These are phyloP conservation scores for Microchirus variegatus DNA, from an alignment of 2,797 vertebrate genomes.

Conservation along the genomic window DNA sequence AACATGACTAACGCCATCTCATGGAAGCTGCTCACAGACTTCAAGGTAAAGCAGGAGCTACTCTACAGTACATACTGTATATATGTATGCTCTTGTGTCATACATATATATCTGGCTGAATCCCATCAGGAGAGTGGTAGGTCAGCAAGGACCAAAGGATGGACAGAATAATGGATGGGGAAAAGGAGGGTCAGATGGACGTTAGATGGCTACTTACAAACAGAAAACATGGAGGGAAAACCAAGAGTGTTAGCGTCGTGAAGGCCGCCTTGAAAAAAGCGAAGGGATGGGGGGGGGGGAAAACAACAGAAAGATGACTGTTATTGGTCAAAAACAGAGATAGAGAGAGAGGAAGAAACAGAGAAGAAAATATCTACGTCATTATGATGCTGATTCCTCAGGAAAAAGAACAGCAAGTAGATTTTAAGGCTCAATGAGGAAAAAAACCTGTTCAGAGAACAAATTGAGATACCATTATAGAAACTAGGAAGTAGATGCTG, in stretches of 20 bases:
- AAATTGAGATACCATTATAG: too few relatives aligned
- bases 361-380: constrained; percentile 41
- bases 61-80: too few relatives aligned
- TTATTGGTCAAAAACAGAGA: constrained; percentile 64
- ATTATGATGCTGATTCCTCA: background rate
- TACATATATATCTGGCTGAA: constrained; percentile 30
- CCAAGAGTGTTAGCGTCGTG: constrained; percentile 93
- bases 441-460: too few relatives aligned
- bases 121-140: constrained; percentile 5
- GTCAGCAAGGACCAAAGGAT: constrained; percentile 9
- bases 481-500: too few relatives aligned
- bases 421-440: background rate
- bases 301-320: constrained; percentile 65
- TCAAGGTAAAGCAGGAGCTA: constrained; percentile 40
- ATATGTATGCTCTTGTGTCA: constrained; percentile 22
- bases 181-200: constrained; percentile 48
- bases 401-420: too few relatives aligned
- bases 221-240: constrained; percentile 96
- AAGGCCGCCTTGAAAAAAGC: constrained; percentile 88
- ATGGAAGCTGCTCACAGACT: too few relatives aligned
- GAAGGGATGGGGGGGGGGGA: constrained; percentile 82
- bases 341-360: constrained; percentile 47
- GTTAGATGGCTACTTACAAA: constrained; percentile 93
- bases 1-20: too few relatives aligned
- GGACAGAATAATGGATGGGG: constrained; percentile 37